Conservation (phyloP, 2,113 vertebrate genomes). For the Plotosus lineatus region DNA sequence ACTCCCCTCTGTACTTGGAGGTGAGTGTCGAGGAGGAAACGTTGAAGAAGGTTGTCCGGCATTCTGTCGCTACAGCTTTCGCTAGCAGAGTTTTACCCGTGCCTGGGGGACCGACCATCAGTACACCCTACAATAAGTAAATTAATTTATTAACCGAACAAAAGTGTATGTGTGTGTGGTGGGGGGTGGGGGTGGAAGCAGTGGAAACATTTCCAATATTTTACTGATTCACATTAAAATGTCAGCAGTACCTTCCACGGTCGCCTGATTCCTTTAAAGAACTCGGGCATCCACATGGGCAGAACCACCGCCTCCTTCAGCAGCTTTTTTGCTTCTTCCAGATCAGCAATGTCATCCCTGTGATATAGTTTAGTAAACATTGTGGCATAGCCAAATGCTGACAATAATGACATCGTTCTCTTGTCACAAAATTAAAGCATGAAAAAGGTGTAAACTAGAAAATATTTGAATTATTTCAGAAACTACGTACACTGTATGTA, state of each 20-base stretch:
- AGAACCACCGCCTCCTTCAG: slow-evolving; percentile 95
- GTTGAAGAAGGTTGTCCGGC: slow-evolving; percentile 98
- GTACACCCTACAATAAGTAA: slow-evolving; percentile 79
- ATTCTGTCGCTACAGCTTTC: slow-evolving; percentile 97
- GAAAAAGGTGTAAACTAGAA: too few species aligned
- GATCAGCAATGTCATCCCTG: slow-evolving; percentile 96
- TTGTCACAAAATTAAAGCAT: too few species aligned
- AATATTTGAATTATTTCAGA: too few species aligned
- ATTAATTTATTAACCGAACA: background rate
- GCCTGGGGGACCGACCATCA: slow-evolving; percentile 97
- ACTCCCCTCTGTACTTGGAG: slow-evolving; percentile 97
- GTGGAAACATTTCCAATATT: background rate
- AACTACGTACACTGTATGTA: too few species aligned
- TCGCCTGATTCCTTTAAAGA: slow-evolving; percentile 96
- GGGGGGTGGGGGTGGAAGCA: too few species aligned
- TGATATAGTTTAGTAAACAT: background rate
- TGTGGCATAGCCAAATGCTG: background rate
- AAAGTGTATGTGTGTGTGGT: too few species aligned
- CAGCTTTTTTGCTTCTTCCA: slow-evolving; percentile 94
- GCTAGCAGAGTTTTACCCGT: slow-evolving; percentile 95
- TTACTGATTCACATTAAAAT: background rate
- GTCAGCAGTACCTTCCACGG: slow-evolving; percentile 87
- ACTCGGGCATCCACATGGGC: slow-evolving; percentile 99
- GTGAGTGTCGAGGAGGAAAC: slow-evolving; percentile 95
- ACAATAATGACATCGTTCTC: too few species aligned